These are phyloP conservation scores for Actenoides hombroni DNA, from an alignment of 2,113 vertebrate species.

Conservation along the genomic window DNA sequence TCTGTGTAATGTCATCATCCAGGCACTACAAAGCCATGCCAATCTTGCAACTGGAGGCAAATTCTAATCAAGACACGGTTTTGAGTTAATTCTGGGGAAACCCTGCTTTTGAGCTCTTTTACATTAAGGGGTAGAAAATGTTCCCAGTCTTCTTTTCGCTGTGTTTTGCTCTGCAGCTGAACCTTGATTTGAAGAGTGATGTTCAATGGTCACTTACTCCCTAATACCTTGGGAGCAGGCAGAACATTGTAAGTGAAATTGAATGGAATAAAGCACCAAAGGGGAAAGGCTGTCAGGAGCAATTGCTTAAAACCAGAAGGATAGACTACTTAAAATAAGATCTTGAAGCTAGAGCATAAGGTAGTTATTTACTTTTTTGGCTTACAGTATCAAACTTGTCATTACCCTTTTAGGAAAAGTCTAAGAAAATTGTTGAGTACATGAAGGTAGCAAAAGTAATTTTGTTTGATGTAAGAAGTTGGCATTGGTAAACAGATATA, in stretches of 20 bases:
- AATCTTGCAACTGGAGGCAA: not conserved
- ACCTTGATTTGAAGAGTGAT: slow-evolving; percentile 4
- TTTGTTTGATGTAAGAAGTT: slow-evolving; percentile 31
- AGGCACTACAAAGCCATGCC: not conserved
- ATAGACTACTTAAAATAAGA: slow-evolving; percentile 57
- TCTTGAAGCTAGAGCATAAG: slow-evolving; percentile 47
- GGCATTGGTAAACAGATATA: slow-evolving; percentile 28
- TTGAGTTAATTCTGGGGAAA: not conserved
- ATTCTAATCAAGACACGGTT: not conserved
- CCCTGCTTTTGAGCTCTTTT: not conserved
- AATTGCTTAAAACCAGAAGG: slow-evolving; percentile 49
- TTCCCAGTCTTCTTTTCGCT: not conserved
- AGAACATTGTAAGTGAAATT: slow-evolving; percentile 20
- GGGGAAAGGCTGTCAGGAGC: slow-evolving; percentile 41
- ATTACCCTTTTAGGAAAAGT: slow-evolving; percentile 54
- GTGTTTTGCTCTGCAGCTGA: slow-evolving; percentile 19
- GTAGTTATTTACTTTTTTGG: slow-evolving; percentile 59
- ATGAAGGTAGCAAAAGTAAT: slow-evolving; percentile 34
- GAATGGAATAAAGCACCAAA: slow-evolving; percentile 22
- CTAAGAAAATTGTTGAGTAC: slow-evolving; percentile 36
- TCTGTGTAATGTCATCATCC: not conserved
- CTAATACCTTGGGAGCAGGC: not conserved
- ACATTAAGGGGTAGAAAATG: not conserved
- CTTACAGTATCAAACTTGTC: slow-evolving; percentile 47
- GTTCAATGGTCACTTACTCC: slow-evolving; percentile 43